Conservation (phyloP, 2,888 invertebrate species). For the Emmelina monodactyla region DNA sequence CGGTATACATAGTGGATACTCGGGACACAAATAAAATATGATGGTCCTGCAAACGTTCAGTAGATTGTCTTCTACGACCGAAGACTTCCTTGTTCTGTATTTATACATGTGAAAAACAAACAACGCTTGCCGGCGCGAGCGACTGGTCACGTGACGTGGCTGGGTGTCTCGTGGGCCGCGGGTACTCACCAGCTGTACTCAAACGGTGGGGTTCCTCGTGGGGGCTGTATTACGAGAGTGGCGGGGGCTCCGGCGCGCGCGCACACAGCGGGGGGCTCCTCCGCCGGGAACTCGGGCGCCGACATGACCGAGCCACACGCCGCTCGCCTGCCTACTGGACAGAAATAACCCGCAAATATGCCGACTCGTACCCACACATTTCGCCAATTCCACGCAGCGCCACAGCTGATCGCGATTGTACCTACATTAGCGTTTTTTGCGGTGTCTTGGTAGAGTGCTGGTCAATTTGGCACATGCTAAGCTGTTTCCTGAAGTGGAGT, state of each 20-base stretch:
- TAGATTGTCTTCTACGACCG: constrained; percentile 28
- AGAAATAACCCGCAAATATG: constrained; percentile 62
- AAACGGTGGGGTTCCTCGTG: constrained; percentile 48
- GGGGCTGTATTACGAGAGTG: constrained; percentile 30
- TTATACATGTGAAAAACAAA: constrained; percentile 61
- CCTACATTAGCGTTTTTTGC: not conserved
- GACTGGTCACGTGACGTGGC: too few relatives aligned
- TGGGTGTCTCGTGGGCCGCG: not conserved
- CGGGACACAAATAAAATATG: too few relatives aligned
- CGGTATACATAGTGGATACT: too few relatives aligned
- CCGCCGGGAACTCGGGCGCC: constrained; percentile 44
- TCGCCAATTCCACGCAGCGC: constrained; percentile 32
- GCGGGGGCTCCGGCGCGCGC: constrained; percentile 43
- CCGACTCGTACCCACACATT: constrained; percentile 46
- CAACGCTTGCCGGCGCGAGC: constrained; percentile 35
- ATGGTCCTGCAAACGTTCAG: constrained; percentile 27
- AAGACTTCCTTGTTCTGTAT: constrained; percentile 51
- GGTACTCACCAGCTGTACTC: constrained; percentile 42
- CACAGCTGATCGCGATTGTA: constrained; percentile 17
- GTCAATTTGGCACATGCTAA: too few relatives aligned
- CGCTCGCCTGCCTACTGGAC: constrained; percentile 54
- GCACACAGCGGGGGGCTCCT: constrained; percentile 32
- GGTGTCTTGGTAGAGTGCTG: not conserved
- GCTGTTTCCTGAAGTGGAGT: too few relatives aligned
- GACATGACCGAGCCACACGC: constrained; percentile 56